Conservation (phyloP, 1,140 invertebrate species). For the Orchestia grillus region DNA sequence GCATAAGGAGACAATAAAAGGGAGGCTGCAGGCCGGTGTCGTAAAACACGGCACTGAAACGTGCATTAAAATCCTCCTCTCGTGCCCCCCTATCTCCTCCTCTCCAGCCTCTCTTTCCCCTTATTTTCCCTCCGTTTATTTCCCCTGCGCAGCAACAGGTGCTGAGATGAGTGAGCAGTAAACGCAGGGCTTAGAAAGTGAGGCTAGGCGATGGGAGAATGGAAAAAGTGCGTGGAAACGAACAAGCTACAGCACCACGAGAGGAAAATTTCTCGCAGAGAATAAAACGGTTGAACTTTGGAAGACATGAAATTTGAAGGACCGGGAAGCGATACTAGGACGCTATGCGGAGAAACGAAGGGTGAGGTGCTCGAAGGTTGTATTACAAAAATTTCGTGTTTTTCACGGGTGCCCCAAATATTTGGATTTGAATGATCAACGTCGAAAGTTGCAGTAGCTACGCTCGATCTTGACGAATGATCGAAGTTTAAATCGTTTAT, state of each 20-base stretch:
- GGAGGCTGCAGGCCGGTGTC: not conserved
- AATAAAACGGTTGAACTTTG: too few species aligned
- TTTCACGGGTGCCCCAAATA: too few species aligned
- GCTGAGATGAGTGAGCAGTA: not conserved
- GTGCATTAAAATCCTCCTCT: conserved; percentile 19
- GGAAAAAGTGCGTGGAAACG: not conserved
- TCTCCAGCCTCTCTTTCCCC: not conserved
- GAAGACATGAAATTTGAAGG: too few species aligned
- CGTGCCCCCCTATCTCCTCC: not conserved
- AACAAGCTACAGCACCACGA: not conserved
- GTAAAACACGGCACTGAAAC: conserved; percentile 23
- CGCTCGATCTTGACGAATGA: too few species aligned
- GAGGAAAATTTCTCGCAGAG: too few species aligned
- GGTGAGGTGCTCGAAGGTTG: too few species aligned
- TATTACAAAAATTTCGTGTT: too few species aligned
- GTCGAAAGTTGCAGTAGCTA: too few species aligned
- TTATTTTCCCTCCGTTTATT: not conserved
- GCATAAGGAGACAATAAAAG: not conserved
- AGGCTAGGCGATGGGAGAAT: not conserved
- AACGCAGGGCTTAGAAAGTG: not conserved
- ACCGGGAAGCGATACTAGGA: not conserved
- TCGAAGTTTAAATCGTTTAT: too few species aligned
- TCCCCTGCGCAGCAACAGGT: not conserved
- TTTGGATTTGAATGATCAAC: too few species aligned
- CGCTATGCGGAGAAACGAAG: not conserved